These are phyloP conservation scores for Protosalanx chinensis DNA, from an alignment of 2,797 vertebrate species.

Conservation along the genomic window DNA sequence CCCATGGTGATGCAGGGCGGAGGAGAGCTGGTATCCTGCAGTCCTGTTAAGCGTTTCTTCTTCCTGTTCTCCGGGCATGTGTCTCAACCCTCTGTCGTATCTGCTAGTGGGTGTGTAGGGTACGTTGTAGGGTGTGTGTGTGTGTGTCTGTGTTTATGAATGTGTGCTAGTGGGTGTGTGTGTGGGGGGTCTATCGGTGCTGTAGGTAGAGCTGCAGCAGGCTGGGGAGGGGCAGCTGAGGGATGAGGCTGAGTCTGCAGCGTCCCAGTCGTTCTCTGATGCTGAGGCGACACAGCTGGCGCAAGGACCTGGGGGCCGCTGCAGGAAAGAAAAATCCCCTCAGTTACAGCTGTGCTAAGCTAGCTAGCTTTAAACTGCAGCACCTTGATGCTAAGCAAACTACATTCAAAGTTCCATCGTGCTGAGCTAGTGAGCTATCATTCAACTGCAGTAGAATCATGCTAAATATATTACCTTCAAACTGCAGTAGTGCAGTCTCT, in stretches of 20 bases:
- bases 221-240: conserved; percentile 84
- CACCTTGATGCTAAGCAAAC: not conserved
- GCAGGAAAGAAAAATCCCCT: conserved; percentile 19
- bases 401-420: not conserved
- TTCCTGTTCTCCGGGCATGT: no score
- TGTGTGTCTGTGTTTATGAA: not conserved
- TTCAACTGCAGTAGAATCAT: not conserved
- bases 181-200: conserved; percentile 72
- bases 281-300: conserved; percentile 84
- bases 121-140: not conserved
- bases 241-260: conserved; percentile 80
- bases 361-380: not conserved
- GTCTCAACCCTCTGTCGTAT: not conserved
- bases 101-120: not conserved
- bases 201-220: conserved; percentile 87
- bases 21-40: no score
- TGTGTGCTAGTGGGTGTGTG: not conserved
- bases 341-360: not conserved
- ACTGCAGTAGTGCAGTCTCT: conserved; percentile 76
- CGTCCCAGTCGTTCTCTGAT: conserved; percentile 84
- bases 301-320: conserved; percentile 85
- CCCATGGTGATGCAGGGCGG: no score
- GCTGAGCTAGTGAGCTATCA: not conserved
- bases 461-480: conserved; percentile 75
- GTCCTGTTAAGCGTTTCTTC: no score